Evolutionary conservation across 1,140 invertebrate genomes (phyloP), one percentile per base, ranked within the genome.

Genomic region (Megalopta genalis): DNA sequence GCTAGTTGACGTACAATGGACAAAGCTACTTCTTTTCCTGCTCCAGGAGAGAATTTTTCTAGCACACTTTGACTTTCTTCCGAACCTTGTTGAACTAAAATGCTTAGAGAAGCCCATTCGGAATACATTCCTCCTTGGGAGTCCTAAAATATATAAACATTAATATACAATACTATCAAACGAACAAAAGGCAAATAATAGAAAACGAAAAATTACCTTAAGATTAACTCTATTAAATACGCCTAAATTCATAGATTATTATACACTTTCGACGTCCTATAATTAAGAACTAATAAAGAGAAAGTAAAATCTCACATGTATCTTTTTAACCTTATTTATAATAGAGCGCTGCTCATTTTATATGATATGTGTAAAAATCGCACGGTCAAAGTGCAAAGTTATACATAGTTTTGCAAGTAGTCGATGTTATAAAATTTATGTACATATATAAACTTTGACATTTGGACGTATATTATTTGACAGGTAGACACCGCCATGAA

Each of bases 1-100:
- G 96, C 96, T 10, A 99, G 93, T 88, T 97, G 96, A 87, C 95
- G 96, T 2, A 98, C 97, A 37, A 98, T 95, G 2, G 96, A 95
- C 23, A 97, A 91, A 9, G 97, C 97, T 3, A 98, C 97, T 90
- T 98, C 97, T 83, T 95, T 94, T 14, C 97, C 97, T 65, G 96
- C 95, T 46, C 93, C 93, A 62, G 95, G 94, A 1, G 96, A 96
- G 86, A 98, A 97, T 83, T 97, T 97, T 74, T 97, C 96, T n/a
- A 99, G 93, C 2, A 98, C 97, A 89, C 97, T 98, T 64, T 95
- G 95, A 85, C 95, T 94, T 83, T 95, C 94, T 90, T 95, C 90
- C 88, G 95, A 94, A 86, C 94, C 94, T 85, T 95, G 94, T 84
- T 95, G 94, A 57, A 96, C 95, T 70, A 95, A 92, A 83, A 95